Conservation (phyloP, 2,888 invertebrate genomes). For the Bugula neritina region DNA sequence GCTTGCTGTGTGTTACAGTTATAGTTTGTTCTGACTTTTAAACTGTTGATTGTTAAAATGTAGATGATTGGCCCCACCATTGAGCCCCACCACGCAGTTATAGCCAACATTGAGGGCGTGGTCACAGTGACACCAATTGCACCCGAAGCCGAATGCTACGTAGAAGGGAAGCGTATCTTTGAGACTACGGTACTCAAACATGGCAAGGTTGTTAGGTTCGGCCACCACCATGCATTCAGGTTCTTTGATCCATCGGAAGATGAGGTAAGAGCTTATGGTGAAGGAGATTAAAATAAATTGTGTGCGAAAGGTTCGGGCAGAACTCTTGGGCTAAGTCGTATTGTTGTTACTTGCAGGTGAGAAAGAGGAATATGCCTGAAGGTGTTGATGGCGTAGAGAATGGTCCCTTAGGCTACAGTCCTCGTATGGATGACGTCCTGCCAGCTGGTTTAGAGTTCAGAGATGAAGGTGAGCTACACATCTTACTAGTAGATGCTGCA, state of each 20-base stretch:
- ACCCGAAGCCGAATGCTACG: constrained; percentile 85
- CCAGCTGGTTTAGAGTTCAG: constrained; percentile 91
- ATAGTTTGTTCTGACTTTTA: too few species aligned
- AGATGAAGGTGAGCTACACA: constrained; percentile 64
- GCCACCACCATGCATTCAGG: constrained; percentile 56
- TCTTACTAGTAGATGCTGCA: too few species aligned
- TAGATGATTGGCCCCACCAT: constrained; percentile 77
- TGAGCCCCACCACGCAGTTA: constrained; percentile 88
- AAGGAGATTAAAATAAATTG: too few species aligned
- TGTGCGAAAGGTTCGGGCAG: too few species aligned
- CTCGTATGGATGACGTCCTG: constrained; percentile 57
- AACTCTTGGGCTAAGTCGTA: too few species aligned
- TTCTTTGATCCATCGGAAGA: constrained; percentile 55
- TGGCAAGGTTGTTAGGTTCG: constrained; percentile 56
- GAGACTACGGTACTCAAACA: constrained; percentile 82
- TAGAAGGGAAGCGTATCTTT: constrained; percentile 83
- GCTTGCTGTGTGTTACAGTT: too few species aligned
- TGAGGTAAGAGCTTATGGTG: constrained; percentile 35
- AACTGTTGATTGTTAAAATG: background rate
- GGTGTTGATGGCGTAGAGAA: constrained; percentile 19
- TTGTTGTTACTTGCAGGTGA: background rate
- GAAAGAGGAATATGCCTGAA: constrained; percentile 12
- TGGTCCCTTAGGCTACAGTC: constrained; percentile 26
- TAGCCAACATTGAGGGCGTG: constrained; percentile 81
- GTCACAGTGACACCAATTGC: constrained; percentile 89